Base-by-base conservation (phyloP, 2,797 vertebrate genomes). In the Myotis planiceps region DNA sequence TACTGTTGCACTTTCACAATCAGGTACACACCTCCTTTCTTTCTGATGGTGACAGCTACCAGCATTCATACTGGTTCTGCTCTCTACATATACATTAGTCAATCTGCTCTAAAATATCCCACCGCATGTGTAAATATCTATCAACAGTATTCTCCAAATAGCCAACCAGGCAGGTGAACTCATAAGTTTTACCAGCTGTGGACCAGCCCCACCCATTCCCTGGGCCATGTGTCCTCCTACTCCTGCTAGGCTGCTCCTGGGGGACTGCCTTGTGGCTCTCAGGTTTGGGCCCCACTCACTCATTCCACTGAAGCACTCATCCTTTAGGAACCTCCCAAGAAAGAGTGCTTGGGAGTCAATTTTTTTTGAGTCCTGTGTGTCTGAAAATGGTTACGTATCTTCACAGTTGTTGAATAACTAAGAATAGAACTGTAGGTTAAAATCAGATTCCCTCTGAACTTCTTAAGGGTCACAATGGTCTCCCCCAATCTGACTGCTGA, bases 191-290 rank as follows among this genome's bases (percentile, higher is more conserved):
- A n/a, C 55, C n/a, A 58, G 90, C 29, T 39, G 45, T 37, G 23
- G 37, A 25, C 32, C 12, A 45, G 82, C 5, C 2, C 0, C 1
- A 80, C 18, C 5, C 37, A 1, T 0, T 21, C 6, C 32, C 45
- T 6, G 29, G 32, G 34, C 32, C 18, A 21, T 32, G 0, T 0
- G 23, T 23, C n/a, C 51, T 39, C 18, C 53, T 42, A 14, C 32
- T 19, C 39, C 32, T 5, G 1, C 18, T 19, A 1, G 16, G 58
- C 27, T 58, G 5, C 49, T 42, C 29, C 55, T 5, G n/a, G 66
- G 9, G 55, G 76, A 15, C 53, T 21, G 23, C 21, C 7, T n/a
- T 34, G 21, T 55, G 34, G 75, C 19, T 51, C 12, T 51, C 37
- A 53, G 47, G 45, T 34, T 49, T 27, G 47, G 37, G 58, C 25